Percentiles rank a stretch among this genome's conserved stretches.
phyloP scores from a whole-genome alignment of 2,113 vertebrate genomes.

The Lichenostomus cassidix region DNA sequence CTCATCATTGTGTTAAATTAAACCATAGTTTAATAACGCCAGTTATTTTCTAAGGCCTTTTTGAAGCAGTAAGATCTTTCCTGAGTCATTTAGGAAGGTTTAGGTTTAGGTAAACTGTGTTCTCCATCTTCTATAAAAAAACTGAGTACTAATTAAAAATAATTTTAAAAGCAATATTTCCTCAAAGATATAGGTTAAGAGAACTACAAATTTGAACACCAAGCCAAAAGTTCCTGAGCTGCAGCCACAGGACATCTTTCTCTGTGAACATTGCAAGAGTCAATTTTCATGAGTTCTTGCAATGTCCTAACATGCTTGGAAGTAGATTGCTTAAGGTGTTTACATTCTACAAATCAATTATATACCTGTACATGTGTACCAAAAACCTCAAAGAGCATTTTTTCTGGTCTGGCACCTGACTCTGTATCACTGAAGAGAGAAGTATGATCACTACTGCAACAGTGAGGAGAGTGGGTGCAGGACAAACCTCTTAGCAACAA shows the following conservation, averaged over 20 bases:
- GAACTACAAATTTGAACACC: neutral
- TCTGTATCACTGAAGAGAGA: neutral
- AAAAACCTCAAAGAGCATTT: neutral
- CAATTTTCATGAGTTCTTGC: neutral
- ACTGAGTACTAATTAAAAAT: neutral
- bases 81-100: neutral
- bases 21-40: neutral
- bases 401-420: neutral
- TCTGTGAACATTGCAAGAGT: neutral
- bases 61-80: neutral
- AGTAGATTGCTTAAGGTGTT: neutral
- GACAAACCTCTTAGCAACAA: neutral
- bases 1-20: neutral
- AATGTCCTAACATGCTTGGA: neutral
- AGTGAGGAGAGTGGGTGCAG: neutral
- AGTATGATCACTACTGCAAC: neutral
- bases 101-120: neutral
- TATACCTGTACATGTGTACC: neutral
- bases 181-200: neutral
- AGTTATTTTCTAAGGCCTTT: neutral
- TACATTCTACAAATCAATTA: neutral
- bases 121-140: neutral
- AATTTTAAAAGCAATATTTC: neutral
- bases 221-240: neutral
- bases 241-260: neutral